phyloP scores from a whole-genome alignment of 92 coral and sea anemone genomes.

The Epizoanthus fatuus region DNA sequence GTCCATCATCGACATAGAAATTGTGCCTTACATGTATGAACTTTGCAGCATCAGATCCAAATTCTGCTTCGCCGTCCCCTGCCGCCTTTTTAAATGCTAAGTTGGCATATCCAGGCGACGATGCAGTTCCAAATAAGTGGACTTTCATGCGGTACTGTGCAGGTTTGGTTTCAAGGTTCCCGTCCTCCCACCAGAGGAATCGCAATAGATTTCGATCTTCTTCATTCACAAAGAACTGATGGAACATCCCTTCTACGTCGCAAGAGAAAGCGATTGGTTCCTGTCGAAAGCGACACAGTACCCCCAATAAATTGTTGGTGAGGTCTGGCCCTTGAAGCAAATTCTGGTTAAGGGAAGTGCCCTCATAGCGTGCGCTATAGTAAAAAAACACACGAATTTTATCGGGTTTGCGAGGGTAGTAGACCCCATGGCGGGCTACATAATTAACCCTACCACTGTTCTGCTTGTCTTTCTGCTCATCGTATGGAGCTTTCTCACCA shows the following conservation, averaged over 20 bases:
- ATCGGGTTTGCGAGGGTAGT: conserved; percentile 26
- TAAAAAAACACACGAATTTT: conserved; percentile 36
- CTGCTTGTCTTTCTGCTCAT: not conserved
- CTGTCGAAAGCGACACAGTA: conserved; percentile 39
- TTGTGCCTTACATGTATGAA: conserved; percentile 10
- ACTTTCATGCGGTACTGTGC: conserved; percentile 36
- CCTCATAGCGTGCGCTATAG: conserved; percentile 36
- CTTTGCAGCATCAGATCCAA: conserved; percentile 6
- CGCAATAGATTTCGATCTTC: conserved; percentile 35
- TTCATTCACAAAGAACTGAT: conserved; percentile 33
- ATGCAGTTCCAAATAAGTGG: conserved; percentile 38
- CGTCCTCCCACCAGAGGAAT: conserved; percentile 39
- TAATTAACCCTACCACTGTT: conserved; percentile 14
- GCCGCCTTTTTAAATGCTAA: conserved; percentile 26
- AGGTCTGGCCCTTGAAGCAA: conserved; percentile 52
- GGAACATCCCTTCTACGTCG: conserved; percentile 47
- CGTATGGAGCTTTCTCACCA: conserved; percentile 11
- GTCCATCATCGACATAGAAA: conserved; percentile 50
- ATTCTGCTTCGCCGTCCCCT: conserved; percentile 16
- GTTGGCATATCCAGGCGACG: conserved; percentile 40
- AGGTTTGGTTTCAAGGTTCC: not conserved
- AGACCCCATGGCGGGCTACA: conserved; percentile 49
- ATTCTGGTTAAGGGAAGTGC: conserved; percentile 28
- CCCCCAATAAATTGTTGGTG: conserved; percentile 43
- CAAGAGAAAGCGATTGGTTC: conserved; percentile 33